Percentiles rank a stretch among this genome's conserved stretches.
phyloP scores from a whole-genome alignment of 2,888 invertebrate species.

The Diploptera punctata region DNA sequence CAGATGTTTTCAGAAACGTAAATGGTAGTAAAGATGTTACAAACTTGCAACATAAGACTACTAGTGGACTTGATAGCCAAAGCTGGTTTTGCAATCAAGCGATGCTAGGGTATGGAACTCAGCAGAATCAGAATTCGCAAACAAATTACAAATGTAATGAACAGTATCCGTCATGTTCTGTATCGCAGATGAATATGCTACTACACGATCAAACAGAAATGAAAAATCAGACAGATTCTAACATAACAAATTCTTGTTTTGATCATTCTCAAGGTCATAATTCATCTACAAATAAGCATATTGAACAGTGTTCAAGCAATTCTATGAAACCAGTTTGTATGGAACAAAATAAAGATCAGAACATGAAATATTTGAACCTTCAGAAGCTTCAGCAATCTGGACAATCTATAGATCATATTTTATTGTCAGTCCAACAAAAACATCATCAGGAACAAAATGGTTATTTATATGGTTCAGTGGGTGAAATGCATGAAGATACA shows the following conservation, averaged over 20 bases:
- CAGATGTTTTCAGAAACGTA: constrained; percentile 32
- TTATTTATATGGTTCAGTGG: neutral
- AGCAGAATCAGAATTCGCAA: constrained; percentile 36
- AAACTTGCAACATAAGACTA: constrained; percentile 29
- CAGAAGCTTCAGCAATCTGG: constrained; percentile 23
- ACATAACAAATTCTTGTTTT: neutral
- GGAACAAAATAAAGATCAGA: constrained; percentile 33
- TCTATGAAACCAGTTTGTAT: constrained; percentile 17
- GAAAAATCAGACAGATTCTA: constrained; percentile 20
- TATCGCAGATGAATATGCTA: constrained; percentile 32
- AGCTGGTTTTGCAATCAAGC: constrained; percentile 40
- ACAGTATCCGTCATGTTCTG: constrained; percentile 40
- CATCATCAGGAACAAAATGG: constrained; percentile 21
- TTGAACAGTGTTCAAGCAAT: neutral
- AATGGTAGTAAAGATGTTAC: constrained; percentile 39
- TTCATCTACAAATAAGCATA: constrained; percentile 25
- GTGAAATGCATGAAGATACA: constrained; percentile 32
- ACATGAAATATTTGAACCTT: constrained; percentile 31
- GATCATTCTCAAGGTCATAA: constrained; percentile 3
- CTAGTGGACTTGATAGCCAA: constrained; percentile 34
- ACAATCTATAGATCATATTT: constrained; percentile 11
- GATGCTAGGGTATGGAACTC: constrained; percentile 29
- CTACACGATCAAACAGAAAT: constrained; percentile 35
- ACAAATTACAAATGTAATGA: constrained; percentile 40
- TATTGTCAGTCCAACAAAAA: constrained; percentile 6